These are phyloP conservation scores for Pedetes capensis DNA, from an alignment of 2,113 vertebrate genomes.

Conservation along the genomic window DNA sequence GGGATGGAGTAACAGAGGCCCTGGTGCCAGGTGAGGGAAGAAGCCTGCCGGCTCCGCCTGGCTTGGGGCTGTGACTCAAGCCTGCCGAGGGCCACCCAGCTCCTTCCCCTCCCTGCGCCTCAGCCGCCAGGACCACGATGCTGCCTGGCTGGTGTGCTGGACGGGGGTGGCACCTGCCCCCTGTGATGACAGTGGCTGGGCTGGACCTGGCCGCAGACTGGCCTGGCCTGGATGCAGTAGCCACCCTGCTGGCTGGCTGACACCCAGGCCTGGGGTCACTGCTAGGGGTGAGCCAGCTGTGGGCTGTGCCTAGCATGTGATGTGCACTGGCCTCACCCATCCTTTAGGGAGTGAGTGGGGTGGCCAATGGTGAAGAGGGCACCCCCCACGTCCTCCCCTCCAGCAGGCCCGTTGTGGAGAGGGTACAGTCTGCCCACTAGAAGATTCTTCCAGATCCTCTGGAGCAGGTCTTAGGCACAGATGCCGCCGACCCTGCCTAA, in stretches of 20 bases:
- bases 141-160: not conserved
- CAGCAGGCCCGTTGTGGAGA: not conserved
- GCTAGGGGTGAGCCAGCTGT: not conserved
- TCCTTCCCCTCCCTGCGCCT: not conserved
- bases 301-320: no score
- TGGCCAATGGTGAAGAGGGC: no score
- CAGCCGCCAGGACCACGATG: fast-evolving
- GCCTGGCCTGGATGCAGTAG: fast-evolving
- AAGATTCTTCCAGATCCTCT: not conserved
- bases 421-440: no score
- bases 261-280: not conserved
- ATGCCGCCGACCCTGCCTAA: fast-evolving
- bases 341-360: no score
- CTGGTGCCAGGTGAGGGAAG: not conserved
- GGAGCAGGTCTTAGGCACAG: not conserved
- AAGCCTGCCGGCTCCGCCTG: not conserved
- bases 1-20: not conserved
- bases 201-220: not conserved
- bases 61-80: no score
- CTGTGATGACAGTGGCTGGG: fast-evolving
- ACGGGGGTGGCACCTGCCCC: not conserved
- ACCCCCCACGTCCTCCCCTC: not conserved
- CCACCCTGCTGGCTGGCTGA: fast-evolving
- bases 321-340: no score
- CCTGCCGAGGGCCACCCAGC: not conserved